phyloP scores from a whole-genome alignment of 2,797 vertebrate species.

The Danio jaintianensis region DNA sequence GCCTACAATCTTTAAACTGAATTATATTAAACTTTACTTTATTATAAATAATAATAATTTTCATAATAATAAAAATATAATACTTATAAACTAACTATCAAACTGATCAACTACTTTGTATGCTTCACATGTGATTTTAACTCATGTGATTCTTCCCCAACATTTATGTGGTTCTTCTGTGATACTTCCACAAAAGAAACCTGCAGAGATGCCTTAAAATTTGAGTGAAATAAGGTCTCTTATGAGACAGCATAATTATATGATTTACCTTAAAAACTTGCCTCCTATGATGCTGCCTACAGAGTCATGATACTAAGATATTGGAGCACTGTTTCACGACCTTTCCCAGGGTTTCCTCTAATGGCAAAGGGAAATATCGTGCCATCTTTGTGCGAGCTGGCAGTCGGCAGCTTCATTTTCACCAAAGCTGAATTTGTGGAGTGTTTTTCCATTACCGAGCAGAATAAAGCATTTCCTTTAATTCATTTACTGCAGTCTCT shows the following conservation, averaged over 20 bases:
- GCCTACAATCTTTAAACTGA: too few species aligned
- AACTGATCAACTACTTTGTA: too few species aligned
- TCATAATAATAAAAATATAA: too few species aligned
- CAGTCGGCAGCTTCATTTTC: conserved; percentile 12
- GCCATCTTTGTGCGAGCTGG: conserved; percentile 19
- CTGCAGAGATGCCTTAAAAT: not conserved
- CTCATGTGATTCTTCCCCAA: too few species aligned
- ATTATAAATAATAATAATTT: too few species aligned
- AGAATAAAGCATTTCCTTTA: conserved; percentile 85
- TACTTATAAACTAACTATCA: too few species aligned
- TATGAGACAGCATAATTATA: not conserved
- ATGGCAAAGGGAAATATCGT: not conserved
- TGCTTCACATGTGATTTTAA: too few species aligned
- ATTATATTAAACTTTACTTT: too few species aligned
- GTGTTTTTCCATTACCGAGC: conserved; percentile 82
- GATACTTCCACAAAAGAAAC: not conserved
- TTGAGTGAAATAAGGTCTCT: not conserved
- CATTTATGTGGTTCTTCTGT: too few species aligned
- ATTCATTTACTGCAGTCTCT: conserved; percentile 80
- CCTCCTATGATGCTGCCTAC: not conserved
- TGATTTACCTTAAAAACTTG: not conserved
- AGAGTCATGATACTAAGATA: not conserved
- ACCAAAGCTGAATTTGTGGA: conserved; percentile 21
- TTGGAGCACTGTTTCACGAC: not conserved
- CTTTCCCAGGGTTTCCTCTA: conserved; percentile 28